These are phyloP conservation scores for Pachypeltis micranthus DNA, from an alignment of 1,140 invertebrate genomes.

Conservation along the genomic window DNA sequence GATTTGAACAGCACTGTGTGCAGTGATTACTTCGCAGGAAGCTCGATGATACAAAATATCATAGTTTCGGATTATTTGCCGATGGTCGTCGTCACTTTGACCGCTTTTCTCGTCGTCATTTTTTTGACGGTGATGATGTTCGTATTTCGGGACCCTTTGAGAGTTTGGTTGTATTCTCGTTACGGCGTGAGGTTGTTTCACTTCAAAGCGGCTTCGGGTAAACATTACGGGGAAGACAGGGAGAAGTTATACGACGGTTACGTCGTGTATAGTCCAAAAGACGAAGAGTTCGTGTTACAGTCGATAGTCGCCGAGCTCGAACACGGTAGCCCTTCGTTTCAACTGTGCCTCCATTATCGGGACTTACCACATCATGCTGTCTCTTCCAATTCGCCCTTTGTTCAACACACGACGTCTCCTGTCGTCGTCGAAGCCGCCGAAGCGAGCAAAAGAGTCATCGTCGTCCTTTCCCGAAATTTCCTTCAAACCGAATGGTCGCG, in stretches of 20 bases:
- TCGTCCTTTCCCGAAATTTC: constrained; percentile 71
- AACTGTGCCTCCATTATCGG: constrained; percentile 76
- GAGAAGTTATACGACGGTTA: constrained; percentile 87
- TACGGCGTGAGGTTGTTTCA: constrained; percentile 68
- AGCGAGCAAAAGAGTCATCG: constrained; percentile 62
- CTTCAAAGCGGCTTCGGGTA: constrained; percentile 37
- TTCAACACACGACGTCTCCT: constrained; percentile 53
- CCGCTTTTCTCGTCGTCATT: constrained; percentile 56
- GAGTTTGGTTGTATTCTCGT: constrained; percentile 75
- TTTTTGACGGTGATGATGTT: constrained; percentile 62
- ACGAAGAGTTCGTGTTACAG: constrained; percentile 77
- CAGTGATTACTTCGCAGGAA: constrained; percentile 69
- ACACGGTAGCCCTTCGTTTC: constrained; percentile 53
- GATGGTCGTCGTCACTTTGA: constrained; percentile 61
- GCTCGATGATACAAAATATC: constrained; percentile 69
- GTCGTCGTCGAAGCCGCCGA: constrained; percentile 76
- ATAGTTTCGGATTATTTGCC: constrained; percentile 73
- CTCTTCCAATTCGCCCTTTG: constrained; percentile 41
- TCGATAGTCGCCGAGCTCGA: constrained; percentile 75
- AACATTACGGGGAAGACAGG: constrained; percentile 51
- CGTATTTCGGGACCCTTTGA: constrained; percentile 67
- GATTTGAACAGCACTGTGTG: constrained; percentile 71
- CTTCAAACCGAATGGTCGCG: constrained; percentile 76
- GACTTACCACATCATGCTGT: constrained; percentile 55
- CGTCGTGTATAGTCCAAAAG: constrained; percentile 83